phyloP scores from a whole-genome alignment of 2,797 vertebrate species.

The Pseudochirops corinnae region DNA sequence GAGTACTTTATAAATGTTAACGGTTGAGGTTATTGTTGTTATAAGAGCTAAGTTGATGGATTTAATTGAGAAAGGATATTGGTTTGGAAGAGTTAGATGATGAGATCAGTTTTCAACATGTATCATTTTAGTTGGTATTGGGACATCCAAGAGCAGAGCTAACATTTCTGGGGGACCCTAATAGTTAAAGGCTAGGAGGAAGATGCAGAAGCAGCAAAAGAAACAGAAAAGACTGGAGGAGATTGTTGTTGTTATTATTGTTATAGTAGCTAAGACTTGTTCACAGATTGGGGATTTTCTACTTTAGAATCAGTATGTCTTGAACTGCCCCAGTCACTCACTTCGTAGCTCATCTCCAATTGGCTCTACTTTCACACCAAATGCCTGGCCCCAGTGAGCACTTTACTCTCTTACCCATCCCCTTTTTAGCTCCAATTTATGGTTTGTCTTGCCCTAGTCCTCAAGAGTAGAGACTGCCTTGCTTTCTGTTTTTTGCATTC shows the following conservation, averaged over 20 bases:
- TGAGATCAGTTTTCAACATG: neutral
- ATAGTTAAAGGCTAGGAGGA: neutral
- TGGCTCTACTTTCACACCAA: neutral
- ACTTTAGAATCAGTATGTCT: neutral
- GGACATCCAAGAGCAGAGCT: neutral
- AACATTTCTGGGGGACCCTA: neutral
- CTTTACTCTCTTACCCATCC: neutral
- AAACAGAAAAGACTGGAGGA: neutral
- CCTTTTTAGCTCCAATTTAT: neutral
- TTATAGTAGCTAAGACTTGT: neutral
- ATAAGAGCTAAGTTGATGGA: neutral
- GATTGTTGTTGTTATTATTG: neutral
- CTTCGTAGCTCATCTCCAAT: neutral
- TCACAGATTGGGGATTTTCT: neutral
- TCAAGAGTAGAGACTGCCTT: neutral
- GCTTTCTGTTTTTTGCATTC: neutral
- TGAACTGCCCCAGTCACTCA: neutral
- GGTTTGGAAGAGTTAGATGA: neutral
- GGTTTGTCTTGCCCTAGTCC: neutral
- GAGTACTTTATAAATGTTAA: neutral
- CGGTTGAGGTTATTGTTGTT: neutral
- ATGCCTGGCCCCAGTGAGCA: neutral
- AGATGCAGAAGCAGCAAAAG: neutral
- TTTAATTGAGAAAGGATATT: neutral
- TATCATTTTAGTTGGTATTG: neutral